Evolutionary conservation across 2,888 invertebrate genomes (phyloP), one percentile per base, ranked within the genome.

Genomic region (Ecliptopera silaceata): DNA sequence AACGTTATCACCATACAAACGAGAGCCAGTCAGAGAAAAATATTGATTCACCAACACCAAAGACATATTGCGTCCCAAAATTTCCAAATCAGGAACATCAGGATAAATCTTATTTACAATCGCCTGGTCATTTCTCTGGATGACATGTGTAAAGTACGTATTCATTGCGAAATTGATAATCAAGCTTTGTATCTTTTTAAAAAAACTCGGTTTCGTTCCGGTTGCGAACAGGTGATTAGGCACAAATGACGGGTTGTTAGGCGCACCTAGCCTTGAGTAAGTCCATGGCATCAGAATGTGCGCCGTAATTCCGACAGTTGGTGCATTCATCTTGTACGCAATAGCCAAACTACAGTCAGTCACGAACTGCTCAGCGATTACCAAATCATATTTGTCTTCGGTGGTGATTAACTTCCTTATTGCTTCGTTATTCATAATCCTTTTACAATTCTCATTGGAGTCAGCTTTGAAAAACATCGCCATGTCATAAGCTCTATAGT

Each of bases 291-390:
- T 88, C 34, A 92, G 68, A 0, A 89, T 79, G 54, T 93, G 92
- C 18, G 91, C 91, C 42, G 92, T 91, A 11, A 92, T 75, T 1
- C 88, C 92, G 3, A 94, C 77, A 1, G 90, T 76, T 0, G 93
- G 93, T n/a, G 89, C 82, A 52, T 90, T 77, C 60, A 93, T 76
- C 51, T 91, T 72, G 68, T 93, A 81, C 0, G 91, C 92, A 45
- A 94, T 73, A 1, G 91, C 93, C 63, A 93, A 74, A 53, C 92
- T 86, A 47, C 93, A 93, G 63, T 93, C 93, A 0, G 92, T 86
- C 46, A 88, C 89, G 64, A 93, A 94, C 58, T 91, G 83, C 66
- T 93, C 93, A 0, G 86, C 84, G 29, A 93, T 78, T 1, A 93
- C 77, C 11, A 93, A 59, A 69, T 95, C 94, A 58, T 92, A 94